Base-by-base conservation (phyloP, 1,140 invertebrate species). In the Cydia splendana region DNA sequence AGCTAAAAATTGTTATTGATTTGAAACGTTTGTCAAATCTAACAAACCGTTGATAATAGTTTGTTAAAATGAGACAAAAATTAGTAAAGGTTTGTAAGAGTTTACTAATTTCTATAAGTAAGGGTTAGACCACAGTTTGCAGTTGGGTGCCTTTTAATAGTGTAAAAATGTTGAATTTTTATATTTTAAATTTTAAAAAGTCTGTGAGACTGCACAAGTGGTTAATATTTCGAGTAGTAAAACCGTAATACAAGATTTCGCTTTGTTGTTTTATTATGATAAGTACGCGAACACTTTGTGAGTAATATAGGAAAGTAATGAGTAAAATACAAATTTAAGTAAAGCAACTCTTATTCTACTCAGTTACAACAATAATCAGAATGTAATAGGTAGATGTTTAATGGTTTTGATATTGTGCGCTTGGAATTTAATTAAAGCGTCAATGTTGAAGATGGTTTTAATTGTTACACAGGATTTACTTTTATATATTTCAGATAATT, bases 291-390 rank as follows among this genome's bases (percentile, higher is more conserved):
- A 81, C 77, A 83, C 79, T 79, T 74, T 79, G 76, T 75, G 78
- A 75, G 67, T 71, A 76, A 45, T 80, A 80, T n/a, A 53, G 74
- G 51, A 51, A n/a, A n/a, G n/a, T n/a, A n/a, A n/a, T n/a, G n/a
- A n/a, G n/a, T n/a, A n/a, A n/a, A 74, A 48, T 74, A 80, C 65
- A 82, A 65, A 79, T 85, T 80, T 80, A 80, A 81, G 80, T 80
- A 80, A 83, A 85, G 79, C 80, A 79, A 80, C 75, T 62, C 67
- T 71, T 42, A 71, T 76, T 78, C 76, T 74, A 76, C 78, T 79
- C 82, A 81, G 65, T 84, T 80, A 82, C 81, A 80, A 84, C 77
- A 82, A 75, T 48, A 53, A 75, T 75, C 51, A 75, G 57, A 53
- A 18, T 71, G 34, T 30, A n/a, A 38, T 42, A 71, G 67, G 67